These are phyloP conservation scores for Sus cebifrons DNA, from an alignment of 2,797 vertebrate species.

Conservation along the genomic window DNA sequence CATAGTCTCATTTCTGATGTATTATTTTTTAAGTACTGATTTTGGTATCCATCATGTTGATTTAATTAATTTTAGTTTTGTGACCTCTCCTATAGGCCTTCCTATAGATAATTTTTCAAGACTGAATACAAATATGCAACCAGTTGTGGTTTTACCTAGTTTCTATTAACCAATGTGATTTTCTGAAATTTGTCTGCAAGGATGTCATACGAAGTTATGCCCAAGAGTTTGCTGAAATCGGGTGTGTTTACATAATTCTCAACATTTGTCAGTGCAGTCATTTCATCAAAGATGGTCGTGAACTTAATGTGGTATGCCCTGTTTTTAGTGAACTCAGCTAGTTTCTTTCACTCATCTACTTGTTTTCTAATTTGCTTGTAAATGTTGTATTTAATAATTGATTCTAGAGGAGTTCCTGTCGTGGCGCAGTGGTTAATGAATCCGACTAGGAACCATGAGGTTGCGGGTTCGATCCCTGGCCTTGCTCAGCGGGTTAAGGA, in stretches of 20 bases:
- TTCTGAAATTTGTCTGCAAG: conserved; percentile 5
- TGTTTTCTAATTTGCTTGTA: conserved; percentile 55
- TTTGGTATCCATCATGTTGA: conserved; percentile 1
- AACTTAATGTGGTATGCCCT: background rate
- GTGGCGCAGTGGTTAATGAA: too few relatives aligned
- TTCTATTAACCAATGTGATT: background rate
- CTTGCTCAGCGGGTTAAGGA: too few relatives aligned
- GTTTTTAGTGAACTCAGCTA: conserved; percentile 6
- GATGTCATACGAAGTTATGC: background rate
- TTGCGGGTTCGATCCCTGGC: too few relatives aligned
- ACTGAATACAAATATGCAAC: background rate
- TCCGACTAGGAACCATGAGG: too few relatives aligned
- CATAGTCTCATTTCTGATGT: background rate
- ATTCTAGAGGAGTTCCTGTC: conserved; percentile 14
- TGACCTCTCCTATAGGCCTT: background rate
- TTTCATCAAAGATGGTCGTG: conserved; percentile 62
- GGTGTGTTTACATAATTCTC: conserved; percentile 6
- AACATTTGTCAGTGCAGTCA: conserved; percentile 13
- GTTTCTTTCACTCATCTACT: background rate
- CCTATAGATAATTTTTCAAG: conserved; percentile 43
- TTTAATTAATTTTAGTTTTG: conserved; percentile 30
- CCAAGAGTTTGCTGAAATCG: conserved; percentile 32
- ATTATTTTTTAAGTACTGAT: background rate
- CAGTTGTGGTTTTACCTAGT: background rate
- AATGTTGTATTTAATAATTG: conserved; percentile 27